phyloP scores from a whole-genome alignment of 2,113 vertebrate genomes.

The Aythya baeri region DNA sequence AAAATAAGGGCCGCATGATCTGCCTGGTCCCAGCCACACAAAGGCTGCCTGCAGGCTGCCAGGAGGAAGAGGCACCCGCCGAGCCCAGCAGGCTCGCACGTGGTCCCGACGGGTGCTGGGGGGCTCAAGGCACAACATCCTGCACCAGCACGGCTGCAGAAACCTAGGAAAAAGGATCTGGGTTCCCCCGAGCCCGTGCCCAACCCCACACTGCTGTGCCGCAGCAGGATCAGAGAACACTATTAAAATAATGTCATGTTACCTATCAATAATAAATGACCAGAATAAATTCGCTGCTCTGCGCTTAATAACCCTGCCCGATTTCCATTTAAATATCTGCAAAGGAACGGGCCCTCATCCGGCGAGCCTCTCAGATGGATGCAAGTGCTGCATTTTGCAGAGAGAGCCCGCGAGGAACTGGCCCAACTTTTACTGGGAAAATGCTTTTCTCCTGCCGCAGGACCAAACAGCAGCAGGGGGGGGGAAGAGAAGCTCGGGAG shows the following conservation, averaged over 20 bases:
- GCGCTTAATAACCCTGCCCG: background rate
- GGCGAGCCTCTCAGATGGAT: background rate
- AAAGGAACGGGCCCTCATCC: background rate
- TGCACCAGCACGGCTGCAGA: rapidly evolving
- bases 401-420: background rate
- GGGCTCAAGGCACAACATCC: rapidly evolving
- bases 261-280: constrained; percentile 52
- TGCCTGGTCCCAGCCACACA: background rate
- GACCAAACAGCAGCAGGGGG: background rate
- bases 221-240: constrained; percentile 20
- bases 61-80: background rate
- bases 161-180: background rate
- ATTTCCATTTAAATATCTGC: constrained; percentile 5
- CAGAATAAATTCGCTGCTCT: constrained; percentile 44
- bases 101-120: background rate
- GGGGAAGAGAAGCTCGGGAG: background rate
- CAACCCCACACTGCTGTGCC: background rate
- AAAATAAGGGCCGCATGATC: rapidly evolving
- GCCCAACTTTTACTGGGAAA: background rate
- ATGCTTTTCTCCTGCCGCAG: background rate
- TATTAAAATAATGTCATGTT: constrained; percentile 36
- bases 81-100: background rate
- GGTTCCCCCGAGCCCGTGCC: background rate
- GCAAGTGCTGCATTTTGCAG: background rate
- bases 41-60: background rate